Base-by-base conservation (phyloP, 2,888 invertebrate genomes). In the Folsomia manolachei region DNA sequence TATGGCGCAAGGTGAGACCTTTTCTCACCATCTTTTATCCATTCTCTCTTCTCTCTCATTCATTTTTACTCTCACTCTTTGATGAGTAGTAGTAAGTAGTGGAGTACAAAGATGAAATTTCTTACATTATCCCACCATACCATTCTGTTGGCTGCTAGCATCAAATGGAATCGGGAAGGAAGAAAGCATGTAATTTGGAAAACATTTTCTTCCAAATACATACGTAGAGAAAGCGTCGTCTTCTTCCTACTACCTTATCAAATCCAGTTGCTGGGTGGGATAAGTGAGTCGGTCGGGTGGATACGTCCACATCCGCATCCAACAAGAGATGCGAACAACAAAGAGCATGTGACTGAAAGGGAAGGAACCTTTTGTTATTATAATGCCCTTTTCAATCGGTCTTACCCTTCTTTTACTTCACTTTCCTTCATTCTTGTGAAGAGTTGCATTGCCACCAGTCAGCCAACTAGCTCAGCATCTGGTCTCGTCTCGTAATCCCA, bases 1-100 rank as follows among this genome's bases (percentile, higher is more conserved):
- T 64, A 64, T 64, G 64, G 27, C 65, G 60, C 71, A 71, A 71
- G 65, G 65, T 65, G 65, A 71, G 65, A 64, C 65, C 71, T 64
- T 71, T 65, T 71, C 71, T 71, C 53, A 25, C 61, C 71, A 56
- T 71, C 26, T 65, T 27, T 65, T 63, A 52, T 56, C 70, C 39
- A 64, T 71, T 71, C 65, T 39, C 14, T 39, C 39, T 14, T 9
- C 56, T 56, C 60, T 56, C 68, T 56, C 68, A 60, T n/a, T 21
- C 9, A 51, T 9, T 9, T 9, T 14, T 14, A 14, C 14, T 51
- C 11, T 51, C 51, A 51, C 51, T 51, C 14, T 51, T 51, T 14
- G 14, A 51, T 51, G 51, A 51, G 14, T 14, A 51, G 51, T 51
- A 9, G 14, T 51, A 51, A 51, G 51, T 14, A 14, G 39, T 39